Base-by-base conservation (phyloP, 2,797 vertebrate species). In the Girardinus metallicus region DNA sequence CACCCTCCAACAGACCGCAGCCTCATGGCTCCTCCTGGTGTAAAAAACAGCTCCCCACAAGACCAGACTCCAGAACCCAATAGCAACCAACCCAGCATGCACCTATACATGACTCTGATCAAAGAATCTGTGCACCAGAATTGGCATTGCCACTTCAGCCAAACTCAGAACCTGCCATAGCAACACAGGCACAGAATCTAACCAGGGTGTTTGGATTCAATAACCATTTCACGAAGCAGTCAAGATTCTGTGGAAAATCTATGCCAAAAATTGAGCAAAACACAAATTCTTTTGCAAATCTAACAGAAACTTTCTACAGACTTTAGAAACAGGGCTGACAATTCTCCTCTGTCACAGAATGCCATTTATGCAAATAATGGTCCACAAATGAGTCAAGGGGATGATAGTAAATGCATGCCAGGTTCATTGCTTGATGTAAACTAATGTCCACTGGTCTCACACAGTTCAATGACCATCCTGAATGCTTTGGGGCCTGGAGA, bases 401-500 rank as follows among this genome's bases (percentile, higher is more conserved):
- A 75, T n/a, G 46, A 51, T 36, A 6, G 31, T 18, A 66, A 39
- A 29, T 13, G 47, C 23, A 39, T 68, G 46, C 68, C 9, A 68
- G 46, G 39, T 77, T 77, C 43, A 76, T 68, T 44, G 60, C 75
- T 13, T 2, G 44, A 31, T 2, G 4, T 1, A 44, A 51, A 2
- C 60, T 76, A 12, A 21, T 66, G 18, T 76, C 75, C 34, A 39
- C 60, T 9, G 60, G 75, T 44, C 75, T 66, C 4, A 31, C 60
- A 12, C 44, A 76, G 44, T 66, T 66, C 13, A 76, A 18, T 6
- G 44, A 49, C 1, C 6, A 6, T n/a, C 34, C 73, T 2, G 34
- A 74, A 15, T 74, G 31, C 31, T 74, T 53, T 44, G 51, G 72
- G n/a, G 47, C 72, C 6, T 64, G 75, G 57, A 76, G 44, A 74